Base-by-base conservation (phyloP, 2,113 vertebrate genomes). In the Poicephalus gulielmi region DNA sequence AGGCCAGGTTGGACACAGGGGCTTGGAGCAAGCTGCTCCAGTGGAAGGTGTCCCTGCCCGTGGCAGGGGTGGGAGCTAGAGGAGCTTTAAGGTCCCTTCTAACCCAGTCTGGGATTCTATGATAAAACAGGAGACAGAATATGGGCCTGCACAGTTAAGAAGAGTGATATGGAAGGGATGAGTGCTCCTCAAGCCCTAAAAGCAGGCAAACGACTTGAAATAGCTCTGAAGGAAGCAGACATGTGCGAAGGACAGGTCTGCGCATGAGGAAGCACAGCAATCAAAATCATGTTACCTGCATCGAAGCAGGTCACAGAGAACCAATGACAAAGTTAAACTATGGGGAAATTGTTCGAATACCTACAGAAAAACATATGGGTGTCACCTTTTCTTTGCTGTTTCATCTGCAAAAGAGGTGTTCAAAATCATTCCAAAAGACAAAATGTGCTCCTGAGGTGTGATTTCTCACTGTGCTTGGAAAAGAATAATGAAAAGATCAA, bases 391-490 rank as follows among this genome's bases (percentile, higher is more conserved):
- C 85, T 70, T 79, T 87, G 22, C 24, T 17, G 20, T 70, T 86
- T 81, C 37, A 66, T 53, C 66, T 60, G 62, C 19, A 33, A 90
- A 90, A 57, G 52, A 77, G 22, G 17, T 3, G 14, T 33, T 94
- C 25, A 50, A 91, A 73, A 77, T 64, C 49, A 47, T 63, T 67
- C 30, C 62, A 62, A 83, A 94, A 79, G 44, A 90, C 20, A 77
- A 17, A 71, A 71, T 46, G 15, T 24, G 27, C 27, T 86, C 16
- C 28, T 68, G 46, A 83, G 7, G 0, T 25, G 60, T 1, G 11
- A 83, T 47, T 92, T 90, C 92, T 91, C 78, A 88, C 71, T 88
- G 76, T 13, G 25, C 77, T 52, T 52, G 44, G 82, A 92, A 93
- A 93, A n/a, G 24, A 59, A 1, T 13, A 59, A 76, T 18, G 52